A percentile compares a stretch with the other conserved stretches of the same genome.
These are phyloP conservation scores for Tuta absoluta DNA, from an alignment of 2,888 invertebrate genomes.

Conservation along the genomic window DNA sequence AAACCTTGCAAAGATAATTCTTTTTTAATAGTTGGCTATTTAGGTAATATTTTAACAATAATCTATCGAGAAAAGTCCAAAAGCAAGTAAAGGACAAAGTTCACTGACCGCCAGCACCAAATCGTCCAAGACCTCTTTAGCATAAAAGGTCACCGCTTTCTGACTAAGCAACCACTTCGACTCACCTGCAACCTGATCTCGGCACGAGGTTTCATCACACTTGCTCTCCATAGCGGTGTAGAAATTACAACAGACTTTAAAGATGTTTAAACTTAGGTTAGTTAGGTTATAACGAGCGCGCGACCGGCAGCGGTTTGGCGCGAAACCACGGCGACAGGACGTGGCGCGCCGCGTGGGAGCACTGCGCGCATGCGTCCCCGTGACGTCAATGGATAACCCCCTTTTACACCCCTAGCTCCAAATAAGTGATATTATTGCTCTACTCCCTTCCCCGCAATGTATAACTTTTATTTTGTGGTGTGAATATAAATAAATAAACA, in stretches of 20 bases:
- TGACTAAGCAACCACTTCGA: constrained; percentile 28
- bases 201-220: constrained; percentile 47
- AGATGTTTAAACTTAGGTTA: constrained; percentile 38
- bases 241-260: constrained; percentile 31
- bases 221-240: constrained; percentile 52
- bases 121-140: constrained; percentile 28
- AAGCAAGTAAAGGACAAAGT: constrained; percentile 46
- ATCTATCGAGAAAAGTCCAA: constrained; percentile 24
- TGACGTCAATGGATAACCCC: constrained; percentile 65
- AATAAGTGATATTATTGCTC: constrained; percentile 11
- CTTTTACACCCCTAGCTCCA: constrained; percentile 41
- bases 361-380: constrained; percentile 66
- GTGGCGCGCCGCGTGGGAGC: constrained; percentile 56
- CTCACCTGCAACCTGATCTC: constrained; percentile 62
- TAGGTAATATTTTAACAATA: neutral
- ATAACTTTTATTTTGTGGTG: too few species aligned
- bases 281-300: constrained; percentile 67
- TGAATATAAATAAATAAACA: too few species aligned
- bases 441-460: neutral
- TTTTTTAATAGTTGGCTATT: neutral
- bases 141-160: constrained; percentile 26
- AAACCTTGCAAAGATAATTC: neutral
- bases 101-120: constrained; percentile 46
- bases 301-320: constrained; percentile 71
- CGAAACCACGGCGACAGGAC: constrained; percentile 58